phyloP scores from a whole-genome alignment of 2,797 vertebrate genomes.

The Amblyraja radiata region DNA sequence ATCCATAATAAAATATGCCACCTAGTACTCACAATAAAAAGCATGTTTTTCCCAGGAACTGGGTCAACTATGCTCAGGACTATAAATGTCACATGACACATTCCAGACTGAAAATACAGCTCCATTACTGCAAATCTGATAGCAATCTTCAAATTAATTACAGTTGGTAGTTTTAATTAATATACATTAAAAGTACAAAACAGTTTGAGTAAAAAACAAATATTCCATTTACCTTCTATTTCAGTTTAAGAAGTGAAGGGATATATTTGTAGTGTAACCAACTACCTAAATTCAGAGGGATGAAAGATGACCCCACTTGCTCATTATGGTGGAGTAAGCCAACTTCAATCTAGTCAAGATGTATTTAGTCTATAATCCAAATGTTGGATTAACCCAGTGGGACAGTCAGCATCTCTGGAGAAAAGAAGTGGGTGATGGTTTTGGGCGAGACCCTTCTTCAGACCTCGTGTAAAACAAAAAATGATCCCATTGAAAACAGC shows the following conservation, averaged over 20 bases:
- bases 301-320: too few relatives aligned
- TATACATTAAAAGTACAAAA: neutral
- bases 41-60: neutral
- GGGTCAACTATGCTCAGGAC: conserved; percentile 30
- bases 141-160: neutral
- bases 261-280: neutral
- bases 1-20: neutral
- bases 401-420: too few relatives aligned
- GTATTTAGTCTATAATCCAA: too few relatives aligned
- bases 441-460: too few relatives aligned
- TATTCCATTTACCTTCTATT: neutral
- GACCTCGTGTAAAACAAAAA: too few relatives aligned
- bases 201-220: neutral
- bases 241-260: neutral
- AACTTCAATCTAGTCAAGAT: neutral
- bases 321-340: neutral
- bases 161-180: neutral
- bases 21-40: neutral
- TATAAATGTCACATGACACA: conserved; percentile 25
- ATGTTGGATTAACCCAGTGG: too few relatives aligned
- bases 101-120: conserved; percentile 11
- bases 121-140: neutral
- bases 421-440: too few relatives aligned
- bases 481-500: too few relatives aligned
- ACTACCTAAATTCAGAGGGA: neutral